These are phyloP conservation scores for Lycorma delicatula DNA, from an alignment of 1,140 invertebrate species.

Conservation along the genomic window DNA sequence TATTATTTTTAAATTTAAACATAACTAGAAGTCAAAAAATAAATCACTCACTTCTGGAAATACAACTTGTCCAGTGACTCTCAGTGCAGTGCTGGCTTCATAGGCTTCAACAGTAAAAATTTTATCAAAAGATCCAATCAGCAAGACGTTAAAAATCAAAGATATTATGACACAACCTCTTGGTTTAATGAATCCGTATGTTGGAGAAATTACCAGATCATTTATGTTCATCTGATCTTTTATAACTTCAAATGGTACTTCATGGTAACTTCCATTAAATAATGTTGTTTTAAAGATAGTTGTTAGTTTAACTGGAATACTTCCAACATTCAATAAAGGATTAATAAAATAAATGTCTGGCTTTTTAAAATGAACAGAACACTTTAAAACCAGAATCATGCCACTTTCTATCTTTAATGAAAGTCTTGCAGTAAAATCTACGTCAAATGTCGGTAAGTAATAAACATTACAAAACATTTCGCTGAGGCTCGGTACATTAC, in stretches of 20 bases:
- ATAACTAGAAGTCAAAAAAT: too few relatives aligned
- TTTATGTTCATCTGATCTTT: neutral
- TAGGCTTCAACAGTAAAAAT: neutral
- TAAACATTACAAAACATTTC: conserved; percentile 12
- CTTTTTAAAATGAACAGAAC: neutral
- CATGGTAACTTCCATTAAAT: neutral
- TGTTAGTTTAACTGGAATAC: neutral
- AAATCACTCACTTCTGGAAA: neutral
- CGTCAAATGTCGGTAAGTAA: neutral
- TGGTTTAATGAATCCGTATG: neutral
- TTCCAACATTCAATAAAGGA: neutral
- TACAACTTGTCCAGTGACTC: neutral
- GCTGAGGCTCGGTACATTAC: conserved; percentile 26
- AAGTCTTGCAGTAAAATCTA: neutral
- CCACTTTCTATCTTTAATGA: neutral
- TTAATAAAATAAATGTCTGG: neutral
- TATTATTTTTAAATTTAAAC: too few relatives aligned
- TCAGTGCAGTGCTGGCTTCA: neutral
- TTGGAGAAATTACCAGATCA: conserved; percentile 8
- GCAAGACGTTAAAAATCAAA: conserved; percentile 2
- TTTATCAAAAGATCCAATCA: conserved; percentile 9
- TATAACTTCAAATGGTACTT: neutral
- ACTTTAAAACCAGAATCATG: neutral
- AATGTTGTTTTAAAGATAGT: neutral
- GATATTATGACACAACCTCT: neutral